Evolutionary conservation across 2,888 invertebrate genomes (phyloP), one percentile per base, ranked within the genome.

Genomic region (Dendrolimus houi): DNA sequence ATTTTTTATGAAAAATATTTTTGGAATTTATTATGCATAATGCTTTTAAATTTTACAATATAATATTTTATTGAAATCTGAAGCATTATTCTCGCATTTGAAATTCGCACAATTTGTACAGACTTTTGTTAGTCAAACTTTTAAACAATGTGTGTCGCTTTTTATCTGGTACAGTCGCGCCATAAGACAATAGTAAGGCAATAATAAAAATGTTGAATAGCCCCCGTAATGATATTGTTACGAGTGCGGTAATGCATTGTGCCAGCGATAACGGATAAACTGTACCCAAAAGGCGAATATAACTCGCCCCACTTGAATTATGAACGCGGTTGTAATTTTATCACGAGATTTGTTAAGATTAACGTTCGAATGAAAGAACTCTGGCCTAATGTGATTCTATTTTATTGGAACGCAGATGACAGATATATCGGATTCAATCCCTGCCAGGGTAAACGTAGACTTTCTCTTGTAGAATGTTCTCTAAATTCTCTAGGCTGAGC

Each of bases 131-230:
- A 47, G 3, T 47, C 47, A 12, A 10, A 10, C 47, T 47, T 47
- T 47, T 6, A 47, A 9, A 47, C 75, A 2, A 67, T 85, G 68
- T 79, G 77, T 81, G 68, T 14, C 68, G 1, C 8, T 41, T 59
- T 82, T 86, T 89, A 89, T 89, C 89, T 81, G 70, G 60, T 62
- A 74, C 72, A 79, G 88, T 84, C 84, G 86, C 82, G 87, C 85
- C 86, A 85, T 88, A 89, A 90, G 90, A 89, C 90, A 89, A 90
- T 89, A 87, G 87, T 89, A 88, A 85, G 75, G 84, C 85, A 91
- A 91, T 91, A 89, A 90, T 91, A 91, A 91, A 91, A 91, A 91
- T 91, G 91, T 88, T 91, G 89, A 91, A 91, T 91, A 85, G 91
- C 90, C 81, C 79, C 72, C 78, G 85, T 87, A 87, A 89, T 86